Conservation (phyloP, 2,113 vertebrate species). For the Pampusana beccarii region DNA sequence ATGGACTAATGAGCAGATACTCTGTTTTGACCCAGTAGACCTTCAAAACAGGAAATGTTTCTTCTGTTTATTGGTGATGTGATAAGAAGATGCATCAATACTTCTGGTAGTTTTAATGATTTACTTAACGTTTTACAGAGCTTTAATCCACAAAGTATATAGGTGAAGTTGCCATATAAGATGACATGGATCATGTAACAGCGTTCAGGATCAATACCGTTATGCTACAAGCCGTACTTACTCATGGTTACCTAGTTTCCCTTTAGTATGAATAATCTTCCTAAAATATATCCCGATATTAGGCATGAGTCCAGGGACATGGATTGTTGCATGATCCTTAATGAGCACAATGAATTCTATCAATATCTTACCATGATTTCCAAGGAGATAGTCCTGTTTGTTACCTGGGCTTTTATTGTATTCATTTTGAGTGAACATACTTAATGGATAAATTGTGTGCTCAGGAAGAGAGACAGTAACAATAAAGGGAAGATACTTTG, state of each 20-base stretch:
- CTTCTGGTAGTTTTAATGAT: background rate
- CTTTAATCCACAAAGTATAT: background rate
- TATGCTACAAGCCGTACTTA: background rate
- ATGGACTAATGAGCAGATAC: background rate
- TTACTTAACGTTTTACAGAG: background rate
- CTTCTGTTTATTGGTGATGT: background rate
- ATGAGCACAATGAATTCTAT: background rate
- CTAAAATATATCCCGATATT: background rate
- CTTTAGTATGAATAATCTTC: background rate
- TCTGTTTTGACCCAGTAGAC: background rate
- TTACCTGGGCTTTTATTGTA: background rate
- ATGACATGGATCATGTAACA: background rate
- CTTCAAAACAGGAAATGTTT: background rate
- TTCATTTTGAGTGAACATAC: background rate
- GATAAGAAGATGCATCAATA: background rate
- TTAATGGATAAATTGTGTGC: background rate
- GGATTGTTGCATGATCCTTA: background rate
- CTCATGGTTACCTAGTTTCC: background rate
- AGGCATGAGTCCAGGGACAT: background rate
- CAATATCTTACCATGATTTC: background rate
- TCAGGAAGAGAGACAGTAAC: background rate
- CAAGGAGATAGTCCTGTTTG: background rate
- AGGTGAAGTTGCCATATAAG: background rate
- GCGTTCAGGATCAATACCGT: background rate
- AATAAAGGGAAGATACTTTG: background rate